phyloP scores from a whole-genome alignment of 2,797 vertebrate genomes.

The Parauchenoglanis ngamensis region DNA sequence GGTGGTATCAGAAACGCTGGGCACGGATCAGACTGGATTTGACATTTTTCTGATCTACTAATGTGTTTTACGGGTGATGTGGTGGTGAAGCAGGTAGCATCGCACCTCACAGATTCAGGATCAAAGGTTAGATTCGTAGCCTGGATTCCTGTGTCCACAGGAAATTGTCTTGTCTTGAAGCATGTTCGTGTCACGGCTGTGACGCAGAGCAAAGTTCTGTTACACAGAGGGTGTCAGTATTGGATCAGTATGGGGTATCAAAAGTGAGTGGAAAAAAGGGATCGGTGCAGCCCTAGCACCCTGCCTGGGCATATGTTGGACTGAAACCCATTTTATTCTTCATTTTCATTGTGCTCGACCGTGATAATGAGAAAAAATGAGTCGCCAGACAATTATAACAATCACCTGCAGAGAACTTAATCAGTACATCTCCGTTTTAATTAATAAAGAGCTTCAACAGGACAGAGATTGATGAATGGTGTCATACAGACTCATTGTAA shows the following conservation, averaged over 20 bases:
- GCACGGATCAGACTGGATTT: neutral
- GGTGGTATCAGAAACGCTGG: neutral
- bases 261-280: neutral
- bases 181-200: neutral
- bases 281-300: neutral
- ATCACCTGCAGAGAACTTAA: constrained; percentile 67
- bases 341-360: constrained; percentile 53
- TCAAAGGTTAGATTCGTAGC: neutral
- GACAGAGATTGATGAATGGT: neutral
- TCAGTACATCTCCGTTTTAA: constrained; percentile 75
- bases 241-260: neutral
- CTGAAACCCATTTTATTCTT: neutral
- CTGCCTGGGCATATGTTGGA: neutral
- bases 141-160: neutral
- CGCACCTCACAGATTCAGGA: neutral
- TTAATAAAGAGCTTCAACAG: constrained; percentile 67
- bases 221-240: neutral
- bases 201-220: neutral
- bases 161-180: no score
- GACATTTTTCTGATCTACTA: neutral
- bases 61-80: neutral
- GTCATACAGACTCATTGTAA: neutral
- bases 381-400: constrained; percentile 69
- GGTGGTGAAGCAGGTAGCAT: neutral
- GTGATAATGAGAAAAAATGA: constrained; percentile 61